These are phyloP conservation scores for Harpagifer antarcticus DNA, from an alignment of 2,797 vertebrate species.

Conservation along the genomic window DNA sequence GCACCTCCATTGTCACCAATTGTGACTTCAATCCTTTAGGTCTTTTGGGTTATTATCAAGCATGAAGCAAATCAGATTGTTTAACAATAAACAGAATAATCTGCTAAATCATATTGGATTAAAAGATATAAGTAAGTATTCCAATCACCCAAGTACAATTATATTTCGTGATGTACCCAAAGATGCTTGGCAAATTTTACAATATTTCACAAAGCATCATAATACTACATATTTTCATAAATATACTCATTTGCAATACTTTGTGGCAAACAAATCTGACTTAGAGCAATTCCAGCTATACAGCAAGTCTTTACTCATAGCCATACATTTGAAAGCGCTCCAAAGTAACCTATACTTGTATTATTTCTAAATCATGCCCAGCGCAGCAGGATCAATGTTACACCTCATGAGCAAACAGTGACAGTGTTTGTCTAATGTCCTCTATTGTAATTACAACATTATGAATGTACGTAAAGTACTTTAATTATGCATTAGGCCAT, in stretches of 20 bases:
- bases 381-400: conserved; percentile 39
- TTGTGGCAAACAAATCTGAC: conserved; percentile 1
- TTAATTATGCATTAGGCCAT: conserved; percentile 68
- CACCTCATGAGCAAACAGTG: conserved; percentile 40
- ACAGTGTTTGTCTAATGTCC: conserved; percentile 53
- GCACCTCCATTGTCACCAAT: neutral
- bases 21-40: neutral
- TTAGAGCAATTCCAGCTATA: conserved; percentile 9
- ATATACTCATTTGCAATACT: neutral
- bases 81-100: neutral
- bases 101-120: neutral
- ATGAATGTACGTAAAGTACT: conserved; percentile 58
- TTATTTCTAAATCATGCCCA: conserved; percentile 18
- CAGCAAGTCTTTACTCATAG: conserved; percentile 7
- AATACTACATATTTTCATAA: neutral
- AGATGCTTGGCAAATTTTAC: neutral
- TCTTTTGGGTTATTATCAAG: conserved; percentile 7
- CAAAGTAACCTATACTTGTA: conserved; percentile 34
- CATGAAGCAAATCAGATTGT: neutral
- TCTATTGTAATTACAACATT: conserved; percentile 61
- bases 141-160: neutral
- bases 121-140: neutral
- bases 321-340: conserved; percentile 6
- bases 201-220: neutral
- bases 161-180: neutral